Base-by-base conservation (phyloP, 2,888 invertebrate species). In the Pachliopta kotzebuea region DNA sequence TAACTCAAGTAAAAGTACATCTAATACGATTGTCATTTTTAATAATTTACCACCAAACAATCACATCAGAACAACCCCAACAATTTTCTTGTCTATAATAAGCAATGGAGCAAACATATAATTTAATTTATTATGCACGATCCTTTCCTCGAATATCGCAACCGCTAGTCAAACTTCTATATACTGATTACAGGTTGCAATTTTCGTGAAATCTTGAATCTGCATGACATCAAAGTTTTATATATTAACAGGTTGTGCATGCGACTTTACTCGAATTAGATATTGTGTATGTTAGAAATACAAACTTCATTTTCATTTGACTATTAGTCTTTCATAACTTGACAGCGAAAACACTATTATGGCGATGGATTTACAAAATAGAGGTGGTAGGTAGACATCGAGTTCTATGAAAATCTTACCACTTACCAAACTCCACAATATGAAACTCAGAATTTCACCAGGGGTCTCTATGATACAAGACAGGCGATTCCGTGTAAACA, bases 81-180 rank as follows among this genome's bases (percentile, higher is more conserved):
- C 63, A n/a, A 62, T 62, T 57, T 37, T 3, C 11, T 18, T 0
- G 2, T 26, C 1, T 23, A 29, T 14, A 8, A 49, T 29, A 54
- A 31, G 23, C 49, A 50, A 20, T 8, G 45, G 18, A 8, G 8
- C 17, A 24, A 45, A 58, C 58, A 53, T 60, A 24, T 52, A 50
- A 64, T 64, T 64, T 8, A 37, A 60, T 64, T 62, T 62, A 65
- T 65, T 62, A 68, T 62, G 24, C 42, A 64, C 26, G 24, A 29
- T 1, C 17, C n/a, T 24, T 37, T 53, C 21, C 14, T 37, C 37
- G 37, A 37, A 37, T 14, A 37, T 37, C 14, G 37, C 37, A 14
- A 37, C 37, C 14, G 37, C 37, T 6, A 26, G 26, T 26, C 26
- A 26, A 26, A 26, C 6, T 26, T 6, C 6, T 26, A 6, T 26